Base-by-base conservation (phyloP, 2,888 invertebrate genomes). In the Metalampra italica region DNA sequence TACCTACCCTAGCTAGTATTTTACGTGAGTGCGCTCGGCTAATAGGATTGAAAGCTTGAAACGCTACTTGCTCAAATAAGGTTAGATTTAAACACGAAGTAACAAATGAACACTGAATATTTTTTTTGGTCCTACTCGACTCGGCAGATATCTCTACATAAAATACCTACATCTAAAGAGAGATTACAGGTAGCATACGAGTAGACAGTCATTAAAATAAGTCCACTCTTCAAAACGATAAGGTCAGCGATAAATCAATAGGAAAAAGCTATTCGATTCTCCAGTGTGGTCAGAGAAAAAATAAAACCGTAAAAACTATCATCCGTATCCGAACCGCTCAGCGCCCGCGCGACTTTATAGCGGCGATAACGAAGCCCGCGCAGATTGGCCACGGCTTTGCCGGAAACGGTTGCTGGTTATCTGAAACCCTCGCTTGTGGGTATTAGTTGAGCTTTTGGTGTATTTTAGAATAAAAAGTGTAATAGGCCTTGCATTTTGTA, bases 281-380 rank as follows among this genome's bases (percentile, higher is more conserved):
- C 62, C 64, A n/a, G n/a, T 72, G 78, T 67, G 80, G 79, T 76
- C 70, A 64, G 68, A 61, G 61, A 59, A 68, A 75, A 78, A 76
- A 68, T 59, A 54, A 59, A 52, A 52, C 55, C 43, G 55, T 59
- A 66, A 77, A 78, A 74, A 67, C 73, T 76, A 76, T 75, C 74
- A 74, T 68, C 66, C 67, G 63, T 56, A 61, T 57, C 57, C 62
- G 63, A 62, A 59, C 54, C 53, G 52, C 51, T 49, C 58, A 52
- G 42, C 51, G 54, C 52, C 47, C n/a, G 44, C 62, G 64, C 64
- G 75, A 74, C 75, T 79, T 79, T 78, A 78, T 75, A 75, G 71
- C 57, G 43, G 60, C 71, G 76, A 75, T 79, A 79, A 75, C 78
- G 74, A 74, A 78, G 68, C 71, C 57, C 47, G 63, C 57, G 45